These are phyloP conservation scores for Anas georgica DNA, from an alignment of 2,797 vertebrate genomes.

Conservation along the genomic window DNA sequence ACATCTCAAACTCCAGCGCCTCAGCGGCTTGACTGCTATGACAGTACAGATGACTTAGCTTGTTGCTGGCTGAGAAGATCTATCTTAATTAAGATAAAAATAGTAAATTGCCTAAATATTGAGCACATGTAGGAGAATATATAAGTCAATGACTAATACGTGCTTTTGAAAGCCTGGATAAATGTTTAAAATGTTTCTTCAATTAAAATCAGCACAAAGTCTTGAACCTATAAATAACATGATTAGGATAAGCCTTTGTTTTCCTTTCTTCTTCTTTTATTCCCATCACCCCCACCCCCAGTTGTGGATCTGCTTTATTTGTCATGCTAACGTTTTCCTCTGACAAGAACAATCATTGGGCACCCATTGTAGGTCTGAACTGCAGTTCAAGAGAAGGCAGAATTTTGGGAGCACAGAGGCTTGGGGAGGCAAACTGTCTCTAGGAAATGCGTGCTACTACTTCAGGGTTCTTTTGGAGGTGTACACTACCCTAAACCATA, in stretches of 20 bases:
- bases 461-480: not conserved
- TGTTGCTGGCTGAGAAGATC: slow-evolving; percentile 73
- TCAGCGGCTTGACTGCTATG: slow-evolving; percentile 51
- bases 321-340: slow-evolving; percentile 10
- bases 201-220: slow-evolving; percentile 71
- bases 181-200: slow-evolving; percentile 76
- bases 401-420: rapidly evolving
- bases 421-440: not conserved
- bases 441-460: not conserved
- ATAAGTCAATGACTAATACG: slow-evolving; percentile 78
- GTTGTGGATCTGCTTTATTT: not conserved
- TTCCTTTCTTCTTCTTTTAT: not conserved
- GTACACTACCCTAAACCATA: too few relatives aligned
- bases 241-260: slow-evolving; percentile 53
- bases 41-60: slow-evolving; percentile 71
- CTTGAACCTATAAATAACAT: slow-evolving; percentile 70
- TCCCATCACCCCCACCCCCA: not conserved
- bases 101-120: slow-evolving; percentile 81
- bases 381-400: not conserved
- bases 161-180: slow-evolving; percentile 74
- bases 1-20: slow-evolving; percentile 52
- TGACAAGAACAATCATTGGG: not conserved
- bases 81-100: slow-evolving; percentile 81
- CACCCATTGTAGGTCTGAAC: not conserved
- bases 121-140: slow-evolving; percentile 77